Evolutionary conservation across 1,140 invertebrate genomes (phyloP).

Genomic region (Trichonephila clavata): DNA sequence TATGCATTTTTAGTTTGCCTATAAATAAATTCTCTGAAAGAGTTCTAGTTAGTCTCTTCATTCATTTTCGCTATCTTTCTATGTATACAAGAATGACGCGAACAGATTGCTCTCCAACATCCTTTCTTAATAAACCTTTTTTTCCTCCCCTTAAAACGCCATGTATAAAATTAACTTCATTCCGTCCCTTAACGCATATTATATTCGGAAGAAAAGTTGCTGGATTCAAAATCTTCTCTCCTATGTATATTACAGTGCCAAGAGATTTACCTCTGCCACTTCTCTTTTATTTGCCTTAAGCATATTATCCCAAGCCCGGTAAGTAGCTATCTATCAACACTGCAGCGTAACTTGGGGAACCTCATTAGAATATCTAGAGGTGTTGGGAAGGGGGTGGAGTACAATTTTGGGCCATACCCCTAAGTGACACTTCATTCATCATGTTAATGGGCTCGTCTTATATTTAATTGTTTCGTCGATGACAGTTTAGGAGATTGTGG

Average conservation of each 20-base stretch:
- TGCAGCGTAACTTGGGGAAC: background rate
- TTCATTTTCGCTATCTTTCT: too few species aligned
- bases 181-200: background rate
- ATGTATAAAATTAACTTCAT: conserved; percentile 39
- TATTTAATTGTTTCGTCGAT: conserved; percentile 76
- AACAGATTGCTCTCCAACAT: background rate
- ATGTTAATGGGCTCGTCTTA: conserved; percentile 76
- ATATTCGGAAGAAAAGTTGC: conserved; percentile 23
- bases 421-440: conserved; percentile 76
- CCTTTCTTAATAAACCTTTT: background rate
- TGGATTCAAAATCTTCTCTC: conserved; percentile 20
- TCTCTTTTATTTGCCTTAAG: conserved; percentile 69
- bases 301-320: conserved; percentile 52
- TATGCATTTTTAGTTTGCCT: too few species aligned
- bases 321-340: conserved; percentile 68
- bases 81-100: background rate
- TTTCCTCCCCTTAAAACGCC: background rate
- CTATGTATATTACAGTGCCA: background rate
- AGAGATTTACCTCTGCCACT: conserved; percentile 47
- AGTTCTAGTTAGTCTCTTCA: too few species aligned
- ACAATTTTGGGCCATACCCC: conserved; percentile 70
- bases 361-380: conserved; percentile 67
- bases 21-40: too few species aligned
- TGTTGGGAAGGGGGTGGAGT: background rate
- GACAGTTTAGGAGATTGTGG: conserved; percentile 75